These are phyloP conservation scores for Urocolius indicus DNA, from an alignment of 2,113 vertebrate genomes.

Conservation along the genomic window DNA sequence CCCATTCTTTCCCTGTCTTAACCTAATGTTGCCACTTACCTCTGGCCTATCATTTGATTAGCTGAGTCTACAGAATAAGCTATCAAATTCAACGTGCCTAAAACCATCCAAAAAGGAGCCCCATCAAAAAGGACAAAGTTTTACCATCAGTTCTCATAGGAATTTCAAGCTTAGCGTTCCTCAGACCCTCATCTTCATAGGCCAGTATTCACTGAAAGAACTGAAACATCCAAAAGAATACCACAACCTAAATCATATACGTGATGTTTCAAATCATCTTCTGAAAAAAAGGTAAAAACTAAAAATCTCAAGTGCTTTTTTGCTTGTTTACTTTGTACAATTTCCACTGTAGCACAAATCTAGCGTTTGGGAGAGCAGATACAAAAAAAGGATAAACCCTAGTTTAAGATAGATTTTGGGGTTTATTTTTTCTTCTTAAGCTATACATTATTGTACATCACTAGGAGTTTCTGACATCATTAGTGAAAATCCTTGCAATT, in stretches of 20 bases:
- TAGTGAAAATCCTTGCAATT: background rate
- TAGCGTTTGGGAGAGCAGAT: background rate
- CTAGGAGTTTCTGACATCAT: background rate
- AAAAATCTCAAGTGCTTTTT: background rate
- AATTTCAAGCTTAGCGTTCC: background rate
- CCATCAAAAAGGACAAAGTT: background rate
- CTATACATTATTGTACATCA: background rate
- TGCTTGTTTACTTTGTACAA: background rate
- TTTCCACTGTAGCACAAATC: background rate
- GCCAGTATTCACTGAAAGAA: background rate
- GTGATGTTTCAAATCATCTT: background rate
- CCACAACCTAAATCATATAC: background rate
- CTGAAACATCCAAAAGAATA: background rate
- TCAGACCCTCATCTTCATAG: background rate
- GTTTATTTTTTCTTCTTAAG: background rate
- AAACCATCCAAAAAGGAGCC: background rate
- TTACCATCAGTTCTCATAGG: background rate
- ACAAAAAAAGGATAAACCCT: background rate
- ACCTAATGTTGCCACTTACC: background rate
- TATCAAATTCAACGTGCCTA: background rate
- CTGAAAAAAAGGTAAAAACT: background rate
- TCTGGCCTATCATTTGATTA: background rate
- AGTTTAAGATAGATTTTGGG: background rate
- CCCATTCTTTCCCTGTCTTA: background rate
- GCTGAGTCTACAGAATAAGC: background rate